A percentile compares a stretch with the other conserved stretches of the same genome.
These are phyloP conservation scores for Plutomurus gul DNA, from an alignment of 1,140 invertebrate genomes.

Conservation along the genomic window DNA sequence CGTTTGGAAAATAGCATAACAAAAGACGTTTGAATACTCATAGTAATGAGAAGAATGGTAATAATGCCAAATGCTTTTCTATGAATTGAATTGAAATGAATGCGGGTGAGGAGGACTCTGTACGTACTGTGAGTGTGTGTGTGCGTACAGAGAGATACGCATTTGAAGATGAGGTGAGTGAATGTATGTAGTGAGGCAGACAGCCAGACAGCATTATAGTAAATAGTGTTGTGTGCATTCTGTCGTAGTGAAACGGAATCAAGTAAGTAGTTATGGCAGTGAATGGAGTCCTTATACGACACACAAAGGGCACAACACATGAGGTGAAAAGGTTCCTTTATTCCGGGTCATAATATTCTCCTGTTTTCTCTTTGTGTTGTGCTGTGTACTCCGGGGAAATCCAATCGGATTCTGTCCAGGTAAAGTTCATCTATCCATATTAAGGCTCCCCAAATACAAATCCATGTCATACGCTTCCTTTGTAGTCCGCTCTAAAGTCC, in stretches of 20 bases:
- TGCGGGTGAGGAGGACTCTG: not conserved
- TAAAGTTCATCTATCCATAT: conserved; percentile 35
- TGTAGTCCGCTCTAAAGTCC: conserved; percentile 1
- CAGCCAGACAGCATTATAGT: not conserved
- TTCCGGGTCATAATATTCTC: conserved; percentile 41
- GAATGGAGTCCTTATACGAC: conserved; percentile 38
- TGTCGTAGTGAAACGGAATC: conserved; percentile 8
- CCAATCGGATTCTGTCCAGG: conserved; percentile 23
- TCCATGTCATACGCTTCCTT: not conserved
- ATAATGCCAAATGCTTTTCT: conserved; percentile 17
- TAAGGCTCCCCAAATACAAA: conserved; percentile 14
- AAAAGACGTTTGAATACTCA: conserved; percentile 11
- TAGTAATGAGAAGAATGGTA: conserved; percentile 29
- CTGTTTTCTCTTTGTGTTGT: conserved; percentile 30
- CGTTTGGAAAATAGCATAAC: conserved; percentile 39
- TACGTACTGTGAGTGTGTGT: not conserved
- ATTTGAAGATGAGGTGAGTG: too few relatives aligned
- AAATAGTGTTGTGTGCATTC: not conserved
- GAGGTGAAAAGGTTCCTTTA: conserved; percentile 44
- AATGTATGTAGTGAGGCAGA: too few relatives aligned
- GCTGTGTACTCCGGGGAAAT: conserved; percentile 21
- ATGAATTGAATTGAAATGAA: conserved; percentile 10
- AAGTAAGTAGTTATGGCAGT: conserved; percentile 30
- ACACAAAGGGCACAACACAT: conserved; percentile 43
- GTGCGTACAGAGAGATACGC: too few relatives aligned